Percentiles rank a stretch among this genome's conserved stretches.
Conservation (phyloP, 2,888 invertebrate genomes). For the Scaptomyza flava region DNA sequence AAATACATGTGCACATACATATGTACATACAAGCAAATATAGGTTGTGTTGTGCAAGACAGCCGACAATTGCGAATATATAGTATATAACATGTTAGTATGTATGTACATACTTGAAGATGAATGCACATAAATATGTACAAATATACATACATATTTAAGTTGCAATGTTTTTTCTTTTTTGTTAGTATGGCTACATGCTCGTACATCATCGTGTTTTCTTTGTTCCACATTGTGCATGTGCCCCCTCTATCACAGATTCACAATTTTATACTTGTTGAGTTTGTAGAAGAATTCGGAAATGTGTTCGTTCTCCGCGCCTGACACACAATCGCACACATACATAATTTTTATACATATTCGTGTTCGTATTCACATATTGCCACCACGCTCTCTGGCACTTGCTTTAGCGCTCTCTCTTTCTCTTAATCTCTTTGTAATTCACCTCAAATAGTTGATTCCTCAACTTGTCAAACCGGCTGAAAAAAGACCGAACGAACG, state of each 20-base stretch:
- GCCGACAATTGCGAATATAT: conserved; percentile 19
- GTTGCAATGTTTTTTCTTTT: conserved; percentile 12
- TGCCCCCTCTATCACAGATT: conserved; percentile 20
- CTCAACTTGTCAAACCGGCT: conserved; percentile 80
- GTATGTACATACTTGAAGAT: background rate
- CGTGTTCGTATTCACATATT: conserved; percentile 1
- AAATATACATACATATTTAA: conserved; percentile 1
- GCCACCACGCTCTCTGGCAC: conserved; percentile 47
- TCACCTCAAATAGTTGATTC: conserved; percentile 80
- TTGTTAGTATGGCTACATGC: background rate
- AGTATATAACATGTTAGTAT: conserved; percentile 3
- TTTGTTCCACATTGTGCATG: conserved; percentile 33
- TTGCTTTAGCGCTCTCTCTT: conserved; percentile 52
- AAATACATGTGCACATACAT: conserved; percentile 9
- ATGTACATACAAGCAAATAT: conserved; percentile 3
- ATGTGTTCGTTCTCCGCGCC: conserved; percentile 46
- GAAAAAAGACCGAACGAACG: conserved; percentile 65
- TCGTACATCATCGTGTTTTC: conserved; percentile 33
- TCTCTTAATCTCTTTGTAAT: conserved; percentile 41
- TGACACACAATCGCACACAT: conserved; percentile 15
- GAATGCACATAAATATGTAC: conserved; percentile 8
- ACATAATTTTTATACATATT: conserved; percentile 2
- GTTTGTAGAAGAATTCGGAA: conserved; percentile 62
- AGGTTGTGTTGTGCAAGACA: conserved; percentile 16
- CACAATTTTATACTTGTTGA: conserved; percentile 53